Evolutionary conservation across 30 jellyfish, hydroid and myxozoan species (phyloP), one percentile per base, ranked within the genome.

Genomic region (Cassiopea andromeda): DNA sequence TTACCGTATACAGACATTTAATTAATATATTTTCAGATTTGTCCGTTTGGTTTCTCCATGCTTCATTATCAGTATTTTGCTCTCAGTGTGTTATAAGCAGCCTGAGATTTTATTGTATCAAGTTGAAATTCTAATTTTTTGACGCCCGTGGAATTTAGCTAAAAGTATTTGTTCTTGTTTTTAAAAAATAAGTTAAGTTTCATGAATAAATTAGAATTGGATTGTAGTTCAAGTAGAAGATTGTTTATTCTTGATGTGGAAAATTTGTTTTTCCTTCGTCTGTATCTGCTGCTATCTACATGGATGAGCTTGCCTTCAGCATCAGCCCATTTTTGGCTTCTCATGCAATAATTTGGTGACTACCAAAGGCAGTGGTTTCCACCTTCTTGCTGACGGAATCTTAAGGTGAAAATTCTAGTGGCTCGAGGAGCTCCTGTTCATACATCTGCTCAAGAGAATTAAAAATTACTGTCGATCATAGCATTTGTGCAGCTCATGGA

Each of bases 31-130:
- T 77, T 77, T 16, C 14, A 3, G 17, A 19, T 7, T 27, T 19
- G 17, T 5, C 7, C 79, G 54, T 50, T 50, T 2, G 64, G 79
- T 70, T 70, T 70, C 54, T 27, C 72, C 12, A 48, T 75, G 14
- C 38, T 18, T 45, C 86, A 38, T 38, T 14, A 75, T 19, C 12
- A 75, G 13, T 7, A 5, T 58, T 61, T 81, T 81, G 64, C 82
- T 81, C 90, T 81, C 90, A 81, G 90, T 81, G 67, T 47, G 68
- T 81, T 81, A 7, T 44, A 81, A 81, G 90, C 80, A 16, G 0
- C 81, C 90, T 81, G 90, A 67, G 90, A 54, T 81, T 81, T 81
- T 81, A 81, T 81, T 46, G 72, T 68, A 48, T 66, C 44, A 7
- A 68, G 66, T 81, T 81, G 59, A 67, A 73, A 68, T 8, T 61